Percentiles rank a stretch among this genome's conserved stretches.
Evolutionary conservation across 2,797 vertebrate species (phyloP).

Genomic region (Etheostoma nigrum): DNA sequence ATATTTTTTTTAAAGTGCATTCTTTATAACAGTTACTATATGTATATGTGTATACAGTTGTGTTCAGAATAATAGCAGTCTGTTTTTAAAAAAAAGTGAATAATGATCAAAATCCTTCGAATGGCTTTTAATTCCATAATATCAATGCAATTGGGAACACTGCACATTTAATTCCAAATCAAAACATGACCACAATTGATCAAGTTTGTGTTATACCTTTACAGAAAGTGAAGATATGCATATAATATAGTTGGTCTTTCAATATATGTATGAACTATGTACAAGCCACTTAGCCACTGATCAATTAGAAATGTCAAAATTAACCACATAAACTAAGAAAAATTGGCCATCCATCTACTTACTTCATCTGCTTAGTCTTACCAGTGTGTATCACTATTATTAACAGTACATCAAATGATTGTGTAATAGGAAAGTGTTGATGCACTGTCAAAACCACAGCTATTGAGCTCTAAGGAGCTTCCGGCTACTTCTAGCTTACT

Average conservation of each 20-base stretch:
- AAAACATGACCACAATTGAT: no score
- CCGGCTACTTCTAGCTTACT: conserved; percentile 16
- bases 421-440: neutral
- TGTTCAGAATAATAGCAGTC: neutral
- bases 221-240: no score
- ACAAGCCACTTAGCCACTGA: neutral
- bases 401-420: neutral
- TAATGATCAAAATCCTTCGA: no score
- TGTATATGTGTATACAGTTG: no score
- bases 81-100: no score
- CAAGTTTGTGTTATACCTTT: no score
- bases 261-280: neutral
- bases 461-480: conserved; percentile 1
- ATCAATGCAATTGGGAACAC: no score
- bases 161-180: no score
- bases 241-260: no score
- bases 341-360: neutral
- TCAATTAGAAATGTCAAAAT: neutral
- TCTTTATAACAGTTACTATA: neutral
- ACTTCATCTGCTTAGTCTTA: neutral
- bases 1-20: neutral
- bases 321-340: neutral
- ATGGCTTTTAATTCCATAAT: no score
- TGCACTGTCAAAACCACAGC: neutral
- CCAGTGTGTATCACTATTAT: no score